phyloP scores from a whole-genome alignment of 2,888 invertebrate genomes.

The Sminthurides aquaticus region DNA sequence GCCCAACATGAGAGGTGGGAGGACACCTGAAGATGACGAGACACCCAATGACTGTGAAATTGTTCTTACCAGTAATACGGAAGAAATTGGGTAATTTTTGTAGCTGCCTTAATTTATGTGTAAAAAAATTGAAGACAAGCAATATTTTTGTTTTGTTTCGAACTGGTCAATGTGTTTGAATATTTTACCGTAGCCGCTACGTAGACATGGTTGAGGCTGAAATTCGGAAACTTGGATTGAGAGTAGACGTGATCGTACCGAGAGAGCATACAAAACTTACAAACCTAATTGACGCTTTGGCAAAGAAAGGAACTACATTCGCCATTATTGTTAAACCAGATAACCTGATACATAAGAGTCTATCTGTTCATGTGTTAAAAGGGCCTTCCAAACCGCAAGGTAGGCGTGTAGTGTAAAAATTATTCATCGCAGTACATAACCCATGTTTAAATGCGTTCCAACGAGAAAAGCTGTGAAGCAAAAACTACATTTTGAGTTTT shows the following conservation, averaged over 20 bases:
- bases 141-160: no score
- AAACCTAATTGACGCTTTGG: constrained; percentile 29
- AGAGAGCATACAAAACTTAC: constrained; percentile 25
- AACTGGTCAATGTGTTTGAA: no score
- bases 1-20: no score
- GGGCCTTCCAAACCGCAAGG: constrained; percentile 16
- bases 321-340: constrained; percentile 34
- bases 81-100: no score
- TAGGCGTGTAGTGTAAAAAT: no score
- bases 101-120: no score
- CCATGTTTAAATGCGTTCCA: background rate
- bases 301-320: constrained; percentile 30
- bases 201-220: constrained; percentile 33
- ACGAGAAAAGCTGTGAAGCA: background rate
- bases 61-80: no score
- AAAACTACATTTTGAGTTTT: background rate
- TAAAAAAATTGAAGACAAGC: no score
- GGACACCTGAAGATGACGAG: no score
- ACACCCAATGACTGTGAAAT: background rate
- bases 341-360: constrained; percentile 23
- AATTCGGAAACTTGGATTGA: constrained; percentile 26
- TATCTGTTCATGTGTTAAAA: constrained; percentile 32
- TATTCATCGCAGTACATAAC: background rate
- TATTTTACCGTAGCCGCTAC: no score
- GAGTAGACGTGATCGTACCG: constrained; percentile 36